Conservation (phyloP, 2,888 invertebrate species). For the Diaphora mendica region DNA sequence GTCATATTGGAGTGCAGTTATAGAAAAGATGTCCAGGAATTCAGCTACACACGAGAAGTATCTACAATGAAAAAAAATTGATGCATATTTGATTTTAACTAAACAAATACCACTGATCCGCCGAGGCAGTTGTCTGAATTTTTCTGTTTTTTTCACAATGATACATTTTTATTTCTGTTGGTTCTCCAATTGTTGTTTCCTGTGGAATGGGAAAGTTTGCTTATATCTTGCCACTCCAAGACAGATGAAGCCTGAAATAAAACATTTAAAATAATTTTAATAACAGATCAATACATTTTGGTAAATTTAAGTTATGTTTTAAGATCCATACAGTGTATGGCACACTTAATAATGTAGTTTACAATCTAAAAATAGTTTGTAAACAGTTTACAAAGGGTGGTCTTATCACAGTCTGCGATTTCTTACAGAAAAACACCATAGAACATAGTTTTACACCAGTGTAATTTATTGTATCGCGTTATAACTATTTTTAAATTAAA, state of each 20-base stretch:
- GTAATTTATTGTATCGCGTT: too few species aligned
- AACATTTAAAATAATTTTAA: not conserved
- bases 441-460: too few species aligned
- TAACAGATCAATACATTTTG: not conserved
- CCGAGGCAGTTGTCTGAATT: not conserved
- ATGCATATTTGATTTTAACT: not conserved
- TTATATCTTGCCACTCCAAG: slow-evolving; percentile 86
- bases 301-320: not conserved
- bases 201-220: slow-evolving; percentile 82
- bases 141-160: not conserved
- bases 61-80: not conserved
- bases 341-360: too few species aligned
- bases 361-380: too few species aligned
- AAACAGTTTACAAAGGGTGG: too few species aligned
- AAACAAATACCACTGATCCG: not conserved
- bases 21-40: not conserved
- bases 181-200: slow-evolving; percentile 38
- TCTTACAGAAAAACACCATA: too few species aligned
- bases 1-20: not conserved
- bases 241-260: slow-evolving; percentile 84
- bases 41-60: not conserved
- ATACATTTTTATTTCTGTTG: slow-evolving; percentile 9
- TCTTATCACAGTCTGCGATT: too few species aligned
- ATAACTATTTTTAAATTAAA: too few species aligned
- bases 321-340: not conserved